Evolutionary conservation across 2,888 invertebrate genomes (phyloP), one percentile per base, ranked within the genome.

Genomic region (Vannuccia rotundouncinata): DNA sequence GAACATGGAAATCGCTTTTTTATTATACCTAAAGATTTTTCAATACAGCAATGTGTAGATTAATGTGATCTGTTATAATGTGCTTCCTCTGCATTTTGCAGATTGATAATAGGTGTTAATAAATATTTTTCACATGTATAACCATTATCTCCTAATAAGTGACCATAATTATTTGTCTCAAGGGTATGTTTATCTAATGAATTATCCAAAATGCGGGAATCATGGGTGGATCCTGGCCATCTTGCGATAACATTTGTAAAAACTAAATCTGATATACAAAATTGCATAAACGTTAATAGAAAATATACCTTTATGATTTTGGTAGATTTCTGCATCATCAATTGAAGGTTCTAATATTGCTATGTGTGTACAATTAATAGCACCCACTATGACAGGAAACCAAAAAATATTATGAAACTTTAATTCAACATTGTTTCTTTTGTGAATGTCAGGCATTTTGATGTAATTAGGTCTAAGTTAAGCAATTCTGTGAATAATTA

Each of bases 171-270:
- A 31, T 75, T 75, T 29, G 29, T 75, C 31, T 75, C 75, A 75
- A 75, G 29, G 31, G 29, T 29, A 31, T 29, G 31, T 31, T 31
- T 29, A 31, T 27, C 30, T 29, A 31, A 75, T 75, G 75, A 75
- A 75, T 75, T 75, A 75, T 75, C 31, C 10, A 29, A 31, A 31
- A 75, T 75, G 29, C 75, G 75, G 31, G 75, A 75, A 31, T 75
- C 75, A 31, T 75, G 75, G 75, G 75, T 75, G 29, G 75, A 29
- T 31, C 75, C 75, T 31, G 29, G 29, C 75, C 75, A 75, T 75
- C 75, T 75, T 75, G 31, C 75, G 29, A 75, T 29, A 27, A 75
- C 31, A 31, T 75, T 75, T 29, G 75, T 31, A 31, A 75, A 75
- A 29, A 31, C 30, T 31, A 75, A 31, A 75, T 75, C 75, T 31